Conservation (phyloP, 2,113 vertebrate genomes). For the Takifugu flavidus region DNA sequence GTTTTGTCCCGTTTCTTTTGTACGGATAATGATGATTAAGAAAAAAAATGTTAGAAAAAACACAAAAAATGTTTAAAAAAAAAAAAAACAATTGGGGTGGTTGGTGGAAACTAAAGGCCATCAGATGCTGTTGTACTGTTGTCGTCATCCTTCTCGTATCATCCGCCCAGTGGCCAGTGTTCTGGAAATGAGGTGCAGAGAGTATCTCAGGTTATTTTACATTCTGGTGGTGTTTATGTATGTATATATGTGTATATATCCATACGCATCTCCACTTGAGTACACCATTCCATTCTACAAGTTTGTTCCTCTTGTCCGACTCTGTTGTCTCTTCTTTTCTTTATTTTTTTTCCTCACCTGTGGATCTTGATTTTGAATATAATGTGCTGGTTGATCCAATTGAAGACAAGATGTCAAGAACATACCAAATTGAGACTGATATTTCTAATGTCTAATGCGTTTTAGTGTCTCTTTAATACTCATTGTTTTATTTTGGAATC, state of each 20-base stretch:
- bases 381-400: slow-evolving; percentile 70
- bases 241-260: slow-evolving; percentile 77
- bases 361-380: slow-evolving; percentile 58
- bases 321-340: slow-evolving; percentile 46
- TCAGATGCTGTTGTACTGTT: slow-evolving; percentile 68
- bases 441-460: slow-evolving; percentile 76
- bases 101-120: slow-evolving; percentile 57
- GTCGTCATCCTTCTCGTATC: slow-evolving; percentile 58
- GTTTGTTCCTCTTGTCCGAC: slow-evolving; percentile 50
- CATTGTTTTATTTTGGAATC: slow-evolving; percentile 76
- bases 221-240: slow-evolving; percentile 77
- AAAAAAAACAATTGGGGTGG: background rate
- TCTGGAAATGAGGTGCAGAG: slow-evolving; percentile 80
- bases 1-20: slow-evolving; percentile 56
- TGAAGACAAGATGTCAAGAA: slow-evolving; percentile 79
- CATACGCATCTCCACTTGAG: slow-evolving; percentile 74
- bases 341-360: slow-evolving; percentile 36
- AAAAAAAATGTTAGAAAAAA: background rate
- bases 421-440: slow-evolving; percentile 80
- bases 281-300: slow-evolving; percentile 66
- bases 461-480: slow-evolving; percentile 79
- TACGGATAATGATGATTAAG: slow-evolving; percentile 61
- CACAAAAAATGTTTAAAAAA: background rate
- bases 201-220: slow-evolving; percentile 83
- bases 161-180: slow-evolving; percentile 70